These are phyloP conservation scores for Arrhopalites spinosus DNA, from an alignment of 2,888 invertebrate species.

Conservation along the genomic window DNA sequence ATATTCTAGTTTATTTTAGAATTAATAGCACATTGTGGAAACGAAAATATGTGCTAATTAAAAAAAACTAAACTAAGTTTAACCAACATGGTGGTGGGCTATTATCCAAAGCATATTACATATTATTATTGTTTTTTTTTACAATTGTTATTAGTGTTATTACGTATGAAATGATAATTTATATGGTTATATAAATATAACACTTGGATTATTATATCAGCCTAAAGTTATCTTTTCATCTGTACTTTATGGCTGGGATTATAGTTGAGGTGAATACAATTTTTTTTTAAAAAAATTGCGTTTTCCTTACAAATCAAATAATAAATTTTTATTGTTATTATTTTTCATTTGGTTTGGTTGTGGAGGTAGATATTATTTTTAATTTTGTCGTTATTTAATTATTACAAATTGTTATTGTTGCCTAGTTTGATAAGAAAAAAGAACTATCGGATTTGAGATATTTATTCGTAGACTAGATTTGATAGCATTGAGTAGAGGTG, in stretches of 20 bases:
- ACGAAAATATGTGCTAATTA: no score
- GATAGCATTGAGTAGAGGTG: neutral
- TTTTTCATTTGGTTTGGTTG: neutral
- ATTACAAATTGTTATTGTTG: neutral
- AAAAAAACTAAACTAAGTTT: no score
- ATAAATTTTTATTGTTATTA: no score
- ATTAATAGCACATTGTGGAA: no score
- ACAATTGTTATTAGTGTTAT: neutral
- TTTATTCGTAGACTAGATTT: neutral
- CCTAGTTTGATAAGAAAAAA: neutral
- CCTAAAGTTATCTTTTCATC: no score
- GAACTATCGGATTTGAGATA: neutral
- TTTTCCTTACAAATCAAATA: neutral
- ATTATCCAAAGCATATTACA: neutral
- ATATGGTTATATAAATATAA: neutral
- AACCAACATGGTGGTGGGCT: neutral
- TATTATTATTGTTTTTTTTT: neutral
- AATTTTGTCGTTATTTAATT: neutral
- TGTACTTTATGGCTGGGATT: neutral
- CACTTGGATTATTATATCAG: no score
- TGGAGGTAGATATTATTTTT: neutral
- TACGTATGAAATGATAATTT: neutral
- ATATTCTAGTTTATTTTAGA: neutral
- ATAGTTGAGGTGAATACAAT: neutral
- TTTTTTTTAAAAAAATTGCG: neutral